Conservation (phyloP, 2,797 vertebrate species). For the Protonibea diacanthus region DNA sequence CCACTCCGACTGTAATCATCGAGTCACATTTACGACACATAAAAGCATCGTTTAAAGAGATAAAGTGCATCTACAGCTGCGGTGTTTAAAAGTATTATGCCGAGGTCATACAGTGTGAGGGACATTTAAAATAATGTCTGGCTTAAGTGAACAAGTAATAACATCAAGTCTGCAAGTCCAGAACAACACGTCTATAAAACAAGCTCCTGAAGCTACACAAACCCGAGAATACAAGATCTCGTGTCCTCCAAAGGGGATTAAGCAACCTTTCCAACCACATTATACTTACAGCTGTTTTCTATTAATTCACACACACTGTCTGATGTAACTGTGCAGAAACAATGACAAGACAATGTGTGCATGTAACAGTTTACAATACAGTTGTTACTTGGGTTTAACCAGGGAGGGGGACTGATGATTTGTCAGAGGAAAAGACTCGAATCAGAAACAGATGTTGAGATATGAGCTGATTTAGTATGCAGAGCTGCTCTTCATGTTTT, state of each 20-base stretch:
- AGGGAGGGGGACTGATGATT: conserved; percentile 1
- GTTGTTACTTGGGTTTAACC: conserved; percentile 3
- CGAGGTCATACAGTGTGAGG: conserved; percentile 22
- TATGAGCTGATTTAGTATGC: not conserved
- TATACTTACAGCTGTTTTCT: conserved; percentile 21
- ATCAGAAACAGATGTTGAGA: conserved; percentile 37
- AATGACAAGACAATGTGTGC: not conserved
- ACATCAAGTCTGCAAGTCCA: not conserved
- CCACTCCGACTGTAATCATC: not conserved
- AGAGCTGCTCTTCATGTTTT: not conserved
- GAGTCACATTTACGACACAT: conserved; percentile 20
- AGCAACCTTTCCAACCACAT: conserved; percentile 13
- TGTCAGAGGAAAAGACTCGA: conserved; percentile 7
- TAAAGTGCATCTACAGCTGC: conserved; percentile 4
- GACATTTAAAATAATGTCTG: conserved; percentile 26
- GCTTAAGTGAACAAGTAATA: conserved; percentile 22
- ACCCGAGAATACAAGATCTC: not conserved
- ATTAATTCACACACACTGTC: conserved; percentile 12
- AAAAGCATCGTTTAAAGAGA: conserved; percentile 34
- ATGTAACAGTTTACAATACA: not conserved
- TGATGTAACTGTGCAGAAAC: conserved; percentile 21
- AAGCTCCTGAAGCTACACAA: not conserved
- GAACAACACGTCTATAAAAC: conserved; percentile 28
- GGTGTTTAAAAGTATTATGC: conserved; percentile 24
- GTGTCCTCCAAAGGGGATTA: conserved; percentile 16